Evolutionary conservation across 2,113 vertebrate species (phyloP).

Genomic region (Gambusia affinis): DNA sequence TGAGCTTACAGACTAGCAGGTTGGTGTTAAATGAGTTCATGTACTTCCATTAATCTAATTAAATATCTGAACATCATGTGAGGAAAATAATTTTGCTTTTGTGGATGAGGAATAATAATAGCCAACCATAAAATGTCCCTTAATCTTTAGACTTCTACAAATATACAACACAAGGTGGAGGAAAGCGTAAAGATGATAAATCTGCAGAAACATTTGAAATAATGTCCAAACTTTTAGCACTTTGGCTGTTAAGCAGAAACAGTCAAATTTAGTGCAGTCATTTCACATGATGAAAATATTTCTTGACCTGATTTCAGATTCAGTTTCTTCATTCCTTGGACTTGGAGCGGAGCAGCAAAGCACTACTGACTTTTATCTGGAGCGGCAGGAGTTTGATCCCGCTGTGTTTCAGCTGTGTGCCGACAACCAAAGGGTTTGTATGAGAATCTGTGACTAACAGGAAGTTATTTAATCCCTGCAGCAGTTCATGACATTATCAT

Average conservation of each 20-base stretch:
- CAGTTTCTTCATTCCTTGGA: not conserved
- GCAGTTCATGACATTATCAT: not conserved
- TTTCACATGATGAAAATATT: not conserved
- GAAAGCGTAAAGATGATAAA: not conserved
- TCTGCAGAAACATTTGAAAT: not conserved
- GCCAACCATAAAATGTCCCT: not conserved
- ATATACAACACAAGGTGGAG: no score
- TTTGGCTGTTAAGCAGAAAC: not conserved
- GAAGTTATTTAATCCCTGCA: not conserved
- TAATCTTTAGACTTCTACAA: not conserved
- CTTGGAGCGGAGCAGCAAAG: not conserved
- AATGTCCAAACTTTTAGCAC: not conserved
- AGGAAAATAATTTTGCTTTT: no score
- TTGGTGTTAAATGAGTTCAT: no score
- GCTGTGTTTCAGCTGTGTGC: conserved; percentile 86
- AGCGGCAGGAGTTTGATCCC: conserved; percentile 77
- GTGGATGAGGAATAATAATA: no score
- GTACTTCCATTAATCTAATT: no score
- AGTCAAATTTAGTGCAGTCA: not conserved
- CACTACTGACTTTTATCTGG: conserved; percentile 14
- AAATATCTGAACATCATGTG: no score
- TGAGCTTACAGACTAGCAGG: no score
- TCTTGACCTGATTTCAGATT: conserved; percentile 23
- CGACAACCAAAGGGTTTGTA: conserved; percentile 52
- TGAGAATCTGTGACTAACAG: not conserved